phyloP scores from a whole-genome alignment of 2,797 vertebrate genomes.

The Fringilla coelebs region DNA sequence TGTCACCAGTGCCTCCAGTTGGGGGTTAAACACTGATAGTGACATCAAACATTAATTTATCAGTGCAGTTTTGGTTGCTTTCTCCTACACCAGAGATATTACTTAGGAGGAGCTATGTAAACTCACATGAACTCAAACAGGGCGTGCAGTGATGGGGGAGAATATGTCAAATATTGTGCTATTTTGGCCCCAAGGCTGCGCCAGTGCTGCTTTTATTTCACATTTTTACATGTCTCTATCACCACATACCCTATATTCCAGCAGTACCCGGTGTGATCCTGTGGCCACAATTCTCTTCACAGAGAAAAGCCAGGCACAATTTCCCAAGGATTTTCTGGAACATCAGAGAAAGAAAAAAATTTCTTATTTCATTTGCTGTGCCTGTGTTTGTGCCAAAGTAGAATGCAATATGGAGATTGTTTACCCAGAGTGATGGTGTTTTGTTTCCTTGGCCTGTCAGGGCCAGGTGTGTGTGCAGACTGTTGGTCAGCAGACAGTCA shows the following conservation, averaged over 20 bases:
- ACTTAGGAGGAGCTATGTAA: neutral
- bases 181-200: neutral
- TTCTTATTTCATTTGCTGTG: too few relatives aligned
- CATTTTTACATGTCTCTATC: neutral
- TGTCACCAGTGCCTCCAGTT: neutral
- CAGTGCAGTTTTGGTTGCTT: neutral
- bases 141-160: neutral
- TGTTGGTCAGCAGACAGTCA: too few relatives aligned
- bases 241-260: neutral
- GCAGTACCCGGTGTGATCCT: neutral
- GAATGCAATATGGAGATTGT: too few relatives aligned
- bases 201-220: neutral
- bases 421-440: too few relatives aligned
- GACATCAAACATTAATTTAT: neutral
- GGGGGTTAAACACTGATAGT: neutral
- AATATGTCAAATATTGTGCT: neutral
- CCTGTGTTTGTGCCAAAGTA: too few relatives aligned
- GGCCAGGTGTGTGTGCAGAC: too few relatives aligned
- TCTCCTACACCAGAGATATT: neutral
- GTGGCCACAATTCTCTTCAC: too few relatives aligned
- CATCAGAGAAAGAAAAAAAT: too few relatives aligned
- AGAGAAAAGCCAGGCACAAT: too few relatives aligned
- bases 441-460: too few relatives aligned
- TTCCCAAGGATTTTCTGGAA: too few relatives aligned
- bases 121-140: neutral